phyloP scores from a whole-genome alignment of 2,797 vertebrate species.

The Gymnodraco acuticeps region DNA sequence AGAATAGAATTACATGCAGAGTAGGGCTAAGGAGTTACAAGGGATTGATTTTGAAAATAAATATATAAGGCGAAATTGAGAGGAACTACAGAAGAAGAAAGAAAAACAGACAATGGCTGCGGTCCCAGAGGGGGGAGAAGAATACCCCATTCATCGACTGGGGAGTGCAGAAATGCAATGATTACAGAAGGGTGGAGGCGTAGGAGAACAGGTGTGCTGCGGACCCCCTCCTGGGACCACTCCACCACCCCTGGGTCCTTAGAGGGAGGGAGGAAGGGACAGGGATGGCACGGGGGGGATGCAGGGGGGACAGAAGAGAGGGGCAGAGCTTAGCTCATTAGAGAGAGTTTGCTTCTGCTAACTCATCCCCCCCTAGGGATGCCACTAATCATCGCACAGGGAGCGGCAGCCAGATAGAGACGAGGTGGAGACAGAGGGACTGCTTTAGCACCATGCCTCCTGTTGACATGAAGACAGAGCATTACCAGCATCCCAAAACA shows the following conservation, averaged over 20 bases:
- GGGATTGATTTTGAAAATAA: background rate
- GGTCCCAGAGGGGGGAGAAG: constrained; percentile 50
- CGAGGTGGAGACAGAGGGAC: constrained; percentile 67
- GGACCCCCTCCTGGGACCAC: constrained; percentile 72
- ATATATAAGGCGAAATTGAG: background rate
- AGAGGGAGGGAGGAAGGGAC: constrained; percentile 50
- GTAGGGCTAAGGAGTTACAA: background rate
- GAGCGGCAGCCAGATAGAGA: constrained; percentile 77
- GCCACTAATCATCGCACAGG: constrained; percentile 80
- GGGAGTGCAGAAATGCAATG: constrained; percentile 80
- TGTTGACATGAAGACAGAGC: constrained; percentile 11
- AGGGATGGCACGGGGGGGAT: constrained; percentile 13
- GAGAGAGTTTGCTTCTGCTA: constrained; percentile 85
- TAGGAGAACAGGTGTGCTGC: constrained; percentile 81
- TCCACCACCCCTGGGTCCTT: constrained; percentile 70
- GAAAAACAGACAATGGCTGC: constrained; percentile 45
- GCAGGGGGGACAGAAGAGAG: constrained; percentile 49
- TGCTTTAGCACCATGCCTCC: constrained; percentile 56
- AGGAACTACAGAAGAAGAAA: constrained; percentile 14
- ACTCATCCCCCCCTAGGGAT: constrained; percentile 77
- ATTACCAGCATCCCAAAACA: constrained; percentile 15
- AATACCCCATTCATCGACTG: constrained; percentile 48
- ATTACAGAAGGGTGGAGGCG: constrained; percentile 62
- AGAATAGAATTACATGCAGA: constrained; percentile 17
- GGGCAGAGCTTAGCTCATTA: constrained; percentile 85